These are phyloP conservation scores for Galerucella nymphaeae DNA, from an alignment of 2,888 invertebrate species.

Conservation along the genomic window DNA sequence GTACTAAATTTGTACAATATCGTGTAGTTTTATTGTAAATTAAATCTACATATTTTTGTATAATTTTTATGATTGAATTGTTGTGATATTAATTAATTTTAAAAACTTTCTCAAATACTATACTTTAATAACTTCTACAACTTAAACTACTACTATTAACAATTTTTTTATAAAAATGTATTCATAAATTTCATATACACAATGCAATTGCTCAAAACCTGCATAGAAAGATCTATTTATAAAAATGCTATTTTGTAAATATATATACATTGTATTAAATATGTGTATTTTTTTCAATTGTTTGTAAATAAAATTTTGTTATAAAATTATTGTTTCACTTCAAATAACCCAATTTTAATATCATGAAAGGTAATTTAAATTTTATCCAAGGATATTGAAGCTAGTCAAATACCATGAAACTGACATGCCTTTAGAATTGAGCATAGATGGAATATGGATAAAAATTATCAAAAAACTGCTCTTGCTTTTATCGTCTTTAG, in stretches of 20 bases:
- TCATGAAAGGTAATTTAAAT: no score
- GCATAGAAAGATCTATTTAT: slow-evolving; percentile 34
- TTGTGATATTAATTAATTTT: slow-evolving; percentile 11
- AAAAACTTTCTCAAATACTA: no score
- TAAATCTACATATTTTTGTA: slow-evolving; percentile 15
- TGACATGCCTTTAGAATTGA: no score
- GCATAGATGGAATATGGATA: no score
- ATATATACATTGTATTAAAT: slow-evolving; percentile 45
- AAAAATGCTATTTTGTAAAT: slow-evolving; percentile 14
- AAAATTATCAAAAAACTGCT: no score
- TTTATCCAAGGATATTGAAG: no score
- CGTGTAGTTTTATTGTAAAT: background rate
- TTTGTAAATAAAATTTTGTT: slow-evolving; percentile 50
- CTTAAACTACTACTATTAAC: no score
- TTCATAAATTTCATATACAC: slow-evolving; percentile 39
- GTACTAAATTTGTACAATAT: background rate
- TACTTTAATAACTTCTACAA: no score
- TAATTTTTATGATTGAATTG: slow-evolving; percentile 33
- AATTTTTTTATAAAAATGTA: background rate
- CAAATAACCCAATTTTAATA: background rate
- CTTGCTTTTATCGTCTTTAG: no score
- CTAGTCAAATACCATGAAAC: no score
- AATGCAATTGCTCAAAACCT: slow-evolving; percentile 49
- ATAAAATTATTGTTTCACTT: slow-evolving; percentile 17
- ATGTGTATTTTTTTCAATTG: slow-evolving; percentile 46